These are phyloP conservation scores for Microplitis deprimator DNA, from an alignment of 2,888 invertebrate species.

Conservation along the genomic window DNA sequence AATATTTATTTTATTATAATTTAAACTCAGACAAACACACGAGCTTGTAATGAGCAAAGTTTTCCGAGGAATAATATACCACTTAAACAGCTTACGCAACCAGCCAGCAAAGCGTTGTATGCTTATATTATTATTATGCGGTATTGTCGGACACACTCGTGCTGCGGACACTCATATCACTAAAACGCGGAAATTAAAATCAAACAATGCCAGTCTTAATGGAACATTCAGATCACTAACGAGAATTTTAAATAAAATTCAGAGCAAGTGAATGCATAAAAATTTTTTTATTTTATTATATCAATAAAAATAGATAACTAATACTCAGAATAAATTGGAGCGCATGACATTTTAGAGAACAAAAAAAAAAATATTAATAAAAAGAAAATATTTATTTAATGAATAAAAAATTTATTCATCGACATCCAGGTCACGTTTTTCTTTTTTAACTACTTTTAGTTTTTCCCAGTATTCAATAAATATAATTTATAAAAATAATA, in stretches of 20 bases:
- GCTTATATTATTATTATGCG: neutral
- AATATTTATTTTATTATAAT: neutral
- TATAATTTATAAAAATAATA: neutral
- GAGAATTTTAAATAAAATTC: neutral
- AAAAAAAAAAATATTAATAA: neutral
- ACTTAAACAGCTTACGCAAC: slow-evolving; percentile 10
- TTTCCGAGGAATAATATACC: slow-evolving; percentile 7
- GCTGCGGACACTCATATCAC: neutral
- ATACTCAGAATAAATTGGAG: neutral
- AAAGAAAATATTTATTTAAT: no score
- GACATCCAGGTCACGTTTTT: no score
- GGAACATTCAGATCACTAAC: neutral
- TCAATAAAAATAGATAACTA: neutral
- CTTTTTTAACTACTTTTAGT: no score
- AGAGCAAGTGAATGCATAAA: neutral
- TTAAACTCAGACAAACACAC: slow-evolving; percentile 4
- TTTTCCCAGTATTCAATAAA: neutral
- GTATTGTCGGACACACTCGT: slow-evolving; percentile 3
- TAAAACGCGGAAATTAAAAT: slow-evolving; percentile 15
- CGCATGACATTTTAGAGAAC: neutral
- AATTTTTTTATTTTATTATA: neutral
- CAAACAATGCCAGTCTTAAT: neutral
- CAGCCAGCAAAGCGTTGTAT: neutral
- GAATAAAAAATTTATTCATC: no score
- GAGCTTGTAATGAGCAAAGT: slow-evolving; percentile 29